Evolutionary conservation across 2,888 invertebrate genomes (phyloP).

Genomic region (Stramonita haemastoma): DNA sequence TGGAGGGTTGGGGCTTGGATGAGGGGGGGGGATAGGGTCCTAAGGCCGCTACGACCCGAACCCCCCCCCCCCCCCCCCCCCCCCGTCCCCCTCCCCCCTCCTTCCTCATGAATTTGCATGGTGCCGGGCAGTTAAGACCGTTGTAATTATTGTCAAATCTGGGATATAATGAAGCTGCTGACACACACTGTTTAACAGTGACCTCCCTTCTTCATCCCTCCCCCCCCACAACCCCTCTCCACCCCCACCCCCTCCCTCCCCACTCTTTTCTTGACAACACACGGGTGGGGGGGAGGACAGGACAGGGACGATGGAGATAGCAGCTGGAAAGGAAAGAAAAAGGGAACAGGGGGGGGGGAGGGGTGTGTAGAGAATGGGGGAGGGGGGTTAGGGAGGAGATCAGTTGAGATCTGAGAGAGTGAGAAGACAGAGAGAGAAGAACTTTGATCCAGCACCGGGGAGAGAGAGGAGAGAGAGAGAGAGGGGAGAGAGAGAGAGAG

Average conservation of each 20-base stretch:
- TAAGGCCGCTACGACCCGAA: neutral
- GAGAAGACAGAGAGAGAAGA: neutral
- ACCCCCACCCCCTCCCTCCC: neutral
- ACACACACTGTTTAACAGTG: slow-evolving; percentile 31
- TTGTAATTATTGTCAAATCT: slow-evolving; percentile 43
- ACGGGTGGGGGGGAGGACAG: neutral
- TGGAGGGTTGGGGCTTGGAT: neutral
- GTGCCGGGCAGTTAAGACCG: slow-evolving; percentile 31
- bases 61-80: neutral
- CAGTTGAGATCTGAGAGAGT: too few relatives aligned
- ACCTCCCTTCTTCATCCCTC: neutral
- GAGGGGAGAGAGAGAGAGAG: too few relatives aligned
- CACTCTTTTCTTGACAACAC: neutral
- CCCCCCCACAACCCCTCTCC: neutral
- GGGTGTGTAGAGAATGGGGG: neutral
- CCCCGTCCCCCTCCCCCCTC: neutral
- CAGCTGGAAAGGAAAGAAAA: neutral
- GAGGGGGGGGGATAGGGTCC: neutral
- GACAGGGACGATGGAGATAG: neutral
- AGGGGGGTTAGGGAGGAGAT: neutral
- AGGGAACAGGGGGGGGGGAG: neutral
- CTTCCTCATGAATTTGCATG: slow-evolving; percentile 42
- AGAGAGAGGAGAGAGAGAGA: neutral
- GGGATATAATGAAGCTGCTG: slow-evolving; percentile 40
- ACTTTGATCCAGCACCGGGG: neutral